Conservation (phyloP, 2,797 vertebrate genomes). For the Pantherophis alleghaniensis region DNA sequence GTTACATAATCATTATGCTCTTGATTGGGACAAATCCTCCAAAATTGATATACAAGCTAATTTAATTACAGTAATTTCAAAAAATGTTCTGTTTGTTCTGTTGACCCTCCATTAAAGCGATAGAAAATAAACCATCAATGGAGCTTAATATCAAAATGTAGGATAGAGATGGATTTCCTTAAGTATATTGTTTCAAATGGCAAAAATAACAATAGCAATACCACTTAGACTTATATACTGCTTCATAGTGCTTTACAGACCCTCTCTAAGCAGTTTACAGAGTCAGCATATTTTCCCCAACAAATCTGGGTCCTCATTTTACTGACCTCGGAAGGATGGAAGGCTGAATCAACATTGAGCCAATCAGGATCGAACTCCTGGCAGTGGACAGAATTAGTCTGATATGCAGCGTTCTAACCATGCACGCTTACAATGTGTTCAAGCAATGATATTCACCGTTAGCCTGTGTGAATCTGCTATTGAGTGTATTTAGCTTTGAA, state of each 20-base stretch:
- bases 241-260: background rate
- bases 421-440: background rate
- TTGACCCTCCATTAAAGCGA: background rate
- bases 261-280: background rate
- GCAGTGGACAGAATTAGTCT: background rate
- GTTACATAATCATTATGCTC: background rate
- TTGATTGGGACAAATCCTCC: background rate
- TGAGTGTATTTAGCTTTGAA: background rate
- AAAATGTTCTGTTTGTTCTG: background rate
- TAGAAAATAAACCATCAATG: background rate
- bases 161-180: background rate
- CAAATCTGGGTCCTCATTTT: background rate
- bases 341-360: background rate
- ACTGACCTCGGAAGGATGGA: background rate
- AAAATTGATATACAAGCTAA: rapidly evolving
- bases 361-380: background rate
- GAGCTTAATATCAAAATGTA: background rate
- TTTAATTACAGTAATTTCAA: background rate
- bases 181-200: background rate
- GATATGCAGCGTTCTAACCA: background rate
- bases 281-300: background rate
- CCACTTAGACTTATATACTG: background rate
- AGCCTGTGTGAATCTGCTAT: background rate
- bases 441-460: background rate
- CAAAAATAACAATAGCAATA: background rate